Evolutionary conservation across 2,888 invertebrate genomes (phyloP).

Genomic region (Cylindroiulus punctatus): DNA sequence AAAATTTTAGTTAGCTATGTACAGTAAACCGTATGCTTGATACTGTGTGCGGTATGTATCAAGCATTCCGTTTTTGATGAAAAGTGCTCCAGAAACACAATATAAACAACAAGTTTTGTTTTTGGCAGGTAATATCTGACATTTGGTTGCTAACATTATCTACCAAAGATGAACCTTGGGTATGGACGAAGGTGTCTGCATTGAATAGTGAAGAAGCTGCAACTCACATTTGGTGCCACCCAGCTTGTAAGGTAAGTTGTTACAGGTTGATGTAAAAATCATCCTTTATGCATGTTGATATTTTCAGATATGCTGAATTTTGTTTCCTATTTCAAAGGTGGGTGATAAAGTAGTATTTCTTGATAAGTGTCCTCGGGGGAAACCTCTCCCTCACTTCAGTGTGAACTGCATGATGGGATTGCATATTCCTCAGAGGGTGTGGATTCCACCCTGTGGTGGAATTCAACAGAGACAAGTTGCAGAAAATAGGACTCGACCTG

Average conservation of each 20-base stretch:
- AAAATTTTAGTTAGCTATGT: too few species aligned
- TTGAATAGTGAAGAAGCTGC: constrained; percentile 82
- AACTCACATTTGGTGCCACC: constrained; percentile 92
- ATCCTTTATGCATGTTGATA: not conserved
- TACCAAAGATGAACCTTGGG: constrained; percentile 70
- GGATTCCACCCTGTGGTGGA: constrained; percentile 61
- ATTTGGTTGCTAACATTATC: constrained; percentile 88
- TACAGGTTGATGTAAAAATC: constrained; percentile 67
- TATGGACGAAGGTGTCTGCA: constrained; percentile 74
- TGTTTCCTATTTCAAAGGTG: constrained; percentile 61
- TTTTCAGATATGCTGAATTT: not conserved
- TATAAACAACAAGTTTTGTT: not conserved
- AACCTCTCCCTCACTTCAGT: constrained; percentile 58
- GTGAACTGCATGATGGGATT: constrained; percentile 56
- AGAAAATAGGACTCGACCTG: not conserved
- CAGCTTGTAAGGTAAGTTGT: constrained; percentile 81
- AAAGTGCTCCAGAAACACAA: too few species aligned
- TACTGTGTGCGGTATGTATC: too few species aligned
- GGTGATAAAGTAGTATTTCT: constrained; percentile 65
- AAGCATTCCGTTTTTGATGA: too few species aligned
- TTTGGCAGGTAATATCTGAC: constrained; percentile 80
- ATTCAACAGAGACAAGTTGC: not conserved
- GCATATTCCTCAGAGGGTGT: constrained; percentile 58
- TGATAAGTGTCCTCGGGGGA: constrained; percentile 63
- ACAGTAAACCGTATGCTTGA: too few species aligned